Conservation (phyloP, 2,888 invertebrate species). For the Agapetus fuscipes region DNA sequence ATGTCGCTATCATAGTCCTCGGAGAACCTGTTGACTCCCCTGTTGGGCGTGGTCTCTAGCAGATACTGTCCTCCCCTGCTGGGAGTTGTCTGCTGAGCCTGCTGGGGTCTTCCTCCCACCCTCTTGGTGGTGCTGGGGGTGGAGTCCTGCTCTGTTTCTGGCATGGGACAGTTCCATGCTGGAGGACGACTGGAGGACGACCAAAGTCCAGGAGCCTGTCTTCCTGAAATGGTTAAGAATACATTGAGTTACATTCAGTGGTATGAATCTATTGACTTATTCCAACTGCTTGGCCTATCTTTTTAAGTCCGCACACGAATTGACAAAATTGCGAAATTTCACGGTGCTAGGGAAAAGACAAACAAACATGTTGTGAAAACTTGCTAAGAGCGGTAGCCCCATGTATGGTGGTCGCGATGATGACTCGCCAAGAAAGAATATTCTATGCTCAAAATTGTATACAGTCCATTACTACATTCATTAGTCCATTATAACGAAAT, state of each 20-base stretch:
- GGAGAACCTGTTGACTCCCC: conserved; percentile 16
- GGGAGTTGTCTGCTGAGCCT: conserved; percentile 4
- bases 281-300: too few relatives aligned
- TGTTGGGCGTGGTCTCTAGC: conserved; percentile 20
- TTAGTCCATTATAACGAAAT: too few relatives aligned
- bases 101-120: neutral
- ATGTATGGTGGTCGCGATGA: too few relatives aligned
- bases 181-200: conserved; percentile 72
- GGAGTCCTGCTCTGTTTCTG: conserved; percentile 52
- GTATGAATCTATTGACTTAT: too few relatives aligned
- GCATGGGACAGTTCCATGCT: conserved; percentile 88
- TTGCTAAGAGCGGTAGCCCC: too few relatives aligned
- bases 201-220: conserved; percentile 78
- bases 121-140: conserved; percentile 10
- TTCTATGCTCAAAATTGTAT: too few relatives aligned
- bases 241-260: neutral
- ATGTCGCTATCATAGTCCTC: conserved; percentile 23
- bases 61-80: conserved; percentile 19
- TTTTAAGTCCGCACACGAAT: too few relatives aligned
- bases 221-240: conserved; percentile 29
- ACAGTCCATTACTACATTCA: too few relatives aligned
- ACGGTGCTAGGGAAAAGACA: too few relatives aligned
- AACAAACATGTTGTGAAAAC: too few relatives aligned
- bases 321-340: too few relatives aligned
- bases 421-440: too few relatives aligned